phyloP scores from a whole-genome alignment of 2,888 invertebrate species.

The Hirtodrosophila alboralis region DNA sequence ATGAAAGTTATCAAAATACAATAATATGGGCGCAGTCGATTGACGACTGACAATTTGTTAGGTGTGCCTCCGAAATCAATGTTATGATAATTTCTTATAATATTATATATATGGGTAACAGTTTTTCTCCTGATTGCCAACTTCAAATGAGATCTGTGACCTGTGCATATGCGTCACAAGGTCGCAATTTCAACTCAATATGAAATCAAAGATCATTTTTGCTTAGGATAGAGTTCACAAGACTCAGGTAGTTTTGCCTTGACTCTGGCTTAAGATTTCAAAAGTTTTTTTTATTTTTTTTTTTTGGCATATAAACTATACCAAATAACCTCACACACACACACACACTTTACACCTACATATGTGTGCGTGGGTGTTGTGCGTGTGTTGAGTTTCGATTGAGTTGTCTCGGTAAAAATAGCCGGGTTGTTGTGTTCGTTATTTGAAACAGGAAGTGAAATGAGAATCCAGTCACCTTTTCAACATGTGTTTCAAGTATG shows the following conservation, averaged over 20 bases:
- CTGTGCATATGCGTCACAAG: constrained; percentile 49
- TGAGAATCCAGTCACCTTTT: constrained; percentile 51
- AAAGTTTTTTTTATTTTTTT: too few species aligned
- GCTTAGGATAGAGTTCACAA: constrained; percentile 18
- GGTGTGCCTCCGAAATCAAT: constrained; percentile 30
- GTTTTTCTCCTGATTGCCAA: constrained; percentile 5
- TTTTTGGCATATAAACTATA: constrained; percentile 36
- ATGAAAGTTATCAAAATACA: constrained; percentile 56
- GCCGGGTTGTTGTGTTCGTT: constrained; percentile 22
- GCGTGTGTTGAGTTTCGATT: constrained; percentile 42
- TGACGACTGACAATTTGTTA: constrained; percentile 59
- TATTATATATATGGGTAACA: constrained; percentile 20
- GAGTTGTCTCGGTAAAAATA: constrained; percentile 65
- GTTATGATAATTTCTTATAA: constrained; percentile 9
- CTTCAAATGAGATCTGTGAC: background rate
- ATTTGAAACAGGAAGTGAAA: constrained; percentile 63
- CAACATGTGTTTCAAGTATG: constrained; percentile 35
- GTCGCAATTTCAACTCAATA: constrained; percentile 16
- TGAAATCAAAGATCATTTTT: constrained; percentile 20
- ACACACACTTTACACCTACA: background rate
- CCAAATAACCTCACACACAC: constrained; percentile 36
- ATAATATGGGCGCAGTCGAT: constrained; percentile 48
- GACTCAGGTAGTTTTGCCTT: constrained; percentile 74
- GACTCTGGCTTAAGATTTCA: constrained; percentile 62
- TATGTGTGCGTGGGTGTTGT: constrained; percentile 17